phyloP scores from a whole-genome alignment of 53 echinoderm and acorn worm genomes.

The Crossaster papposus region DNA sequence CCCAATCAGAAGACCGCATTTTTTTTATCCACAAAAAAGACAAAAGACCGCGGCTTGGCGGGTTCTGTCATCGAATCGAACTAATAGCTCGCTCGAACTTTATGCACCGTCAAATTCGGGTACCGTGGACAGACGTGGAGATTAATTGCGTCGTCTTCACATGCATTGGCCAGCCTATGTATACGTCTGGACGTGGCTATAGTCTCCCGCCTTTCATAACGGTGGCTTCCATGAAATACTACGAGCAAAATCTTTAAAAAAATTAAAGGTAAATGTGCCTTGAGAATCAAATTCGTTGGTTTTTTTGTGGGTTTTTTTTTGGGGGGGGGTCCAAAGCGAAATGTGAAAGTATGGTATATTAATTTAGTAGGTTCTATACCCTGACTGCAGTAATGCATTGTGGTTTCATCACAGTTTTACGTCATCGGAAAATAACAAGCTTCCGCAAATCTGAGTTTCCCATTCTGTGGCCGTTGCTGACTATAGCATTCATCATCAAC shows the following conservation, averaged over 20 bases:
- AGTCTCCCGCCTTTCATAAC: neutral
- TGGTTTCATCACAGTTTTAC: slow-evolving; percentile 5
- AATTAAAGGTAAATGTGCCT: slow-evolving; percentile 31
- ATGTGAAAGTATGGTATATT: neutral
- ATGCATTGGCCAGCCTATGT: neutral
- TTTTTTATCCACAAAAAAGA: neutral
- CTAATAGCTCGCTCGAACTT: slow-evolving; percentile 59
- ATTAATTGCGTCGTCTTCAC: slow-evolving; percentile 50
- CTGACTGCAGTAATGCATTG: neutral
- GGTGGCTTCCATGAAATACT: neutral
- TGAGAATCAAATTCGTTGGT: neutral
- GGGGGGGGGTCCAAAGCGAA: neutral
- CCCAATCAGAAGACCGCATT: slow-evolving; percentile 40
- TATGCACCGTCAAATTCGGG: slow-evolving; percentile 43
- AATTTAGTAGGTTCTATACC: no score
- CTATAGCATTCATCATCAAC: slow-evolving; percentile 29
- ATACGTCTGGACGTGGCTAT: slow-evolving; percentile 4
- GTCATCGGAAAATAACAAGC: neutral
- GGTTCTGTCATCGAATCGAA: slow-evolving; percentile 46
- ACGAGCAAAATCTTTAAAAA: slow-evolving; percentile 18
- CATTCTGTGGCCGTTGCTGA: neutral
- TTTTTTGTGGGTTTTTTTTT: no score
- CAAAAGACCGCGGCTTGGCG: neutral
- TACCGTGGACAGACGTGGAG: slow-evolving; percentile 37
- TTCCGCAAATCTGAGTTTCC: slow-evolving; percentile 6